Evolutionary conservation across 1,140 invertebrate genomes (phyloP), one percentile per base, ranked within the genome.

Genomic region (Diorhabda sublineata): DNA sequence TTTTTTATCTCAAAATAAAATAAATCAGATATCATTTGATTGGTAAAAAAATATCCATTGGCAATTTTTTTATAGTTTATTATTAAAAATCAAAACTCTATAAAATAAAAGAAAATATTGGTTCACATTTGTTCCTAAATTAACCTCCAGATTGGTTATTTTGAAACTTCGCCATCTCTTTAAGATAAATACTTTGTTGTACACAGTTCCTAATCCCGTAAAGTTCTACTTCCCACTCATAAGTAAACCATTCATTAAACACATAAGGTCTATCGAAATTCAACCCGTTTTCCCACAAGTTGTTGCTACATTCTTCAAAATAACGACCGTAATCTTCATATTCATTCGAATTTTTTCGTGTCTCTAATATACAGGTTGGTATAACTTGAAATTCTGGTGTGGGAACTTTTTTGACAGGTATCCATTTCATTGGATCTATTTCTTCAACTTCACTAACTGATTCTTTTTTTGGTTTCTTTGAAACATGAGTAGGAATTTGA

Each of bases 111-210:
- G 26, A 26, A 26, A 26, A 26, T 26, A 26, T 26, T 0, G 26
- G 26, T 26, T 26, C 26, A 26, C 26, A 26, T 26, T 26, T 26
- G 26, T 26, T 26, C 26, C 26, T 26, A 26, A 26, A 26, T 26
- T 26, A 26, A 26, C 26, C 26, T 26, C 26, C 26, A 26, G 26
- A 26, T 26, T 26, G 26, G 26, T 26, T 26, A 26, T 26, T 26
- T 26, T 26, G 70, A 61, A 69, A 77, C 56, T 70, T 68, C 61
- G 61, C 70, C 78, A 81, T 79, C 74, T 81, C 78, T 45, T 75
- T 64, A 3, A 79, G 26, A 68, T 79, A 80, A 71, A 81, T 76
- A 68, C 79, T 78, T 66, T 78, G 78, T 60, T 78, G 75, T 5
- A 81, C 69, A 73, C 74, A 81, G 58, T 78, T 73, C 63, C 78